Base-by-base conservation (phyloP, 64 coral and sea anemone species). In the Platygyra sinensis region DNA sequence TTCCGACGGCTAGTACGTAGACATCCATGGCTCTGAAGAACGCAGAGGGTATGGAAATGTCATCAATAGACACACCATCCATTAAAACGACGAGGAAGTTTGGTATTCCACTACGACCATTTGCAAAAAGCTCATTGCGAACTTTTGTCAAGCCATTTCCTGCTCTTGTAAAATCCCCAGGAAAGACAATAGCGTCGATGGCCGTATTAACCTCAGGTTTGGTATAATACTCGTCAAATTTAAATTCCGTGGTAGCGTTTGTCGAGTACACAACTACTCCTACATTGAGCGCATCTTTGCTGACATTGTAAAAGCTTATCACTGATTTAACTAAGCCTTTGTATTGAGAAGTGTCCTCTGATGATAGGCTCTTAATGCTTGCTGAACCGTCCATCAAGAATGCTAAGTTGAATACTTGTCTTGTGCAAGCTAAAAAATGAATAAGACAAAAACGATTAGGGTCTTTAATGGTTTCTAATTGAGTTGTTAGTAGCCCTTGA, bases 341-440 rank as follows among this genome's bases (percentile, higher is more conserved):
- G 54, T 79, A 86, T 54, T 79, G 84, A 30, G 78, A 30, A 72
- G 91, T 93, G 30, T 90, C 78, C 38, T 89, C 91, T 25, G 33
- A 5, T 77, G 31, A 77, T n/a, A 86, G 16, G 13, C 42, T 65
- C 15, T 97, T 87, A 22, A 97, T 88, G 59, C 91, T 97, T 9
- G 87, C 92, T 59, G 95, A 97, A 15, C 91, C 95, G 30, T 97
- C 95, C 0, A 97, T 17, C 29, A 22, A 97, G 8, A 63, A 97
- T 54, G 15, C 72, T 87, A 78, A 97, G 86, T 24, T 97, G 88
- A 83, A 97, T 52, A 28, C 24, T 95, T 54, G 94, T 86, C 69
- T 88, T 95, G 78, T 81, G 22, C 94, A 95, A 10, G 32, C 89
- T 92, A 55, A 17, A 89, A n/a, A 3, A 27, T 15, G 76, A 79